Evolutionary conservation across 2,113 vertebrate species (phyloP).

Genomic region (Nothoprocta perdicaria): DNA sequence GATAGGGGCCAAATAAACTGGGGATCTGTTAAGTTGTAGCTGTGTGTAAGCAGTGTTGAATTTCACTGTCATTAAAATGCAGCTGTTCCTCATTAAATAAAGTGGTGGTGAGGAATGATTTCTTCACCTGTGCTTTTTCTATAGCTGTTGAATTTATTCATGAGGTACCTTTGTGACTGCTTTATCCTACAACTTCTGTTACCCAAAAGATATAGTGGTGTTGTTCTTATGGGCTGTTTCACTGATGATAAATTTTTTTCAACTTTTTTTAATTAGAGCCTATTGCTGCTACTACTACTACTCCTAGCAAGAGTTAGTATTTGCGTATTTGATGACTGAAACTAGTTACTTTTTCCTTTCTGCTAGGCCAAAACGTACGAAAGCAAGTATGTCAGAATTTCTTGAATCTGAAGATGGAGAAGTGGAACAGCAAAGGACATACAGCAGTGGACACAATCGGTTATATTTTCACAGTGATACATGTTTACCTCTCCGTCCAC

Average conservation of each 20-base stretch:
- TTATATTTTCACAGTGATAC: conserved; percentile 99
- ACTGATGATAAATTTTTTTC: rapidly evolving
- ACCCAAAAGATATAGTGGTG: background rate
- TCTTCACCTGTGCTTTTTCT: background rate
- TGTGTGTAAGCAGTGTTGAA: background rate
- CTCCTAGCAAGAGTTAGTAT: background rate
- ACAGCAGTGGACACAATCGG: conserved; percentile 97
- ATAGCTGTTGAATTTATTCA: background rate
- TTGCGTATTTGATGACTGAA: background rate
- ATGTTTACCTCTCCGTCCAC: conserved; percentile 94
- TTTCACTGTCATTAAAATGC: background rate
- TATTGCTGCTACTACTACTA: too few relatives aligned
- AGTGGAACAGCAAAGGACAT: conserved; percentile 94
- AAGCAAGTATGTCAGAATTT: conserved; percentile 96
- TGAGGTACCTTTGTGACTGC: background rate
- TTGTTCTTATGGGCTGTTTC: background rate
- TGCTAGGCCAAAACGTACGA: conserved; percentile 92
- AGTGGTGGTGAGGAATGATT: background rate
- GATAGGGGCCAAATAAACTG: rapidly evolving
- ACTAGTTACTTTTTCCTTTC: background rate
- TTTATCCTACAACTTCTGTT: background rate
- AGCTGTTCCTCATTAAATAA: background rate
- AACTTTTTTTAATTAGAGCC: background rate
- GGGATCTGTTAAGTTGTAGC: background rate
- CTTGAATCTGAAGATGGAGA: conserved; percentile 97